These are phyloP conservation scores for Meliscaeva auricollis DNA, from an alignment of 2,888 invertebrate genomes.

Conservation along the genomic window DNA sequence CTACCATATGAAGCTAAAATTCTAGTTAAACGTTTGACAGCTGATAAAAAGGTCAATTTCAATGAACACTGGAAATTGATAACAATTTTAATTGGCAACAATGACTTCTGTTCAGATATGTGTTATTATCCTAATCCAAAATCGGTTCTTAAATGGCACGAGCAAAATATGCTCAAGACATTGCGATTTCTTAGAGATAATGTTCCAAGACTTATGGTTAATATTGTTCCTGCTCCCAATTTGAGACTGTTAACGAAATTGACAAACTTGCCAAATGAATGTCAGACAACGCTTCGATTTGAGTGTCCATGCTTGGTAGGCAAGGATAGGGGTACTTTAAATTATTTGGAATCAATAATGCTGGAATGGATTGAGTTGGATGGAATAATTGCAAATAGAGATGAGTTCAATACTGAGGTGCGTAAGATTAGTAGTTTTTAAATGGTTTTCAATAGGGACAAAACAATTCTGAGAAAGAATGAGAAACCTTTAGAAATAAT, in stretches of 20 bases:
- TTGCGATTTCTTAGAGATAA: slow-evolving; percentile 85
- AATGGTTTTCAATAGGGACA: no score
- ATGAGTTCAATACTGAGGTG: slow-evolving; percentile 83
- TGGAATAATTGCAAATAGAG: slow-evolving; percentile 83
- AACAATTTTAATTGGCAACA: slow-evolving; percentile 86
- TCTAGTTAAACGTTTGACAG: slow-evolving; percentile 85
- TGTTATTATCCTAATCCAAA: slow-evolving; percentile 85
- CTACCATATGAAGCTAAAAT: slow-evolving; percentile 86
- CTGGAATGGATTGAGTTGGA: slow-evolving; percentile 85
- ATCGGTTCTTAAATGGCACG: slow-evolving; percentile 84
- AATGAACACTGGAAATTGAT: slow-evolving; percentile 87
- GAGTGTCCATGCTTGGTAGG: slow-evolving; percentile 87
- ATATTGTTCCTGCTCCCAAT: slow-evolving; percentile 85
- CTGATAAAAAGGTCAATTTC: slow-evolving; percentile 85
- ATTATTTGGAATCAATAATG: slow-evolving; percentile 84
- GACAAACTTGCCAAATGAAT: slow-evolving; percentile 82
- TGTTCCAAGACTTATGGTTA: slow-evolving; percentile 87
- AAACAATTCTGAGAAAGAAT: no score
- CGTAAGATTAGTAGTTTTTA: no score
- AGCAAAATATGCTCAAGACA: slow-evolving; percentile 84
- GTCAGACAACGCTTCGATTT: slow-evolving; percentile 83
- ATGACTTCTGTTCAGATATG: slow-evolving; percentile 87
- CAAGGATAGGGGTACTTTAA: slow-evolving; percentile 79
- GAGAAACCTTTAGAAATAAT: no score
- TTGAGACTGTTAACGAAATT: slow-evolving; percentile 83